Evolutionary conservation across 2,888 invertebrate species (phyloP).

Genomic region (Polydrusus pterygomalis): DNA sequence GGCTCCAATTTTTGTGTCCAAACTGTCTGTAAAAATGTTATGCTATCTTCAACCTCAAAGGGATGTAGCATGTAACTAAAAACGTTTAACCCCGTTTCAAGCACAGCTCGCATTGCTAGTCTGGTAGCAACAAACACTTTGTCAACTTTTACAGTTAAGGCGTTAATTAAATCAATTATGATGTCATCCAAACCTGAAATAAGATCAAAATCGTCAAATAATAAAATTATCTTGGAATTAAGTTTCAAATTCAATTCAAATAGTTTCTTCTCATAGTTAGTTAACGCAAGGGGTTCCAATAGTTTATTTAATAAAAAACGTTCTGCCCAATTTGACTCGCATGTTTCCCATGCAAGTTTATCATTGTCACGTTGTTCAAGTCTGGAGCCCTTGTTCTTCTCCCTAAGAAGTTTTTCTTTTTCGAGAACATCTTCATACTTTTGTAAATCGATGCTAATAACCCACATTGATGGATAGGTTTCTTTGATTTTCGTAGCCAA

Average conservation of each 20-base stretch:
- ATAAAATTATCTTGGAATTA: neutral
- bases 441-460: constrained; percentile 19
- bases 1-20: neutral
- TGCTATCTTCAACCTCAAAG: neutral
- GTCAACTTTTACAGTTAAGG: neutral
- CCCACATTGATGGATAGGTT: neutral
- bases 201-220: constrained; percentile 24
- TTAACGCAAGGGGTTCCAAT: neutral
- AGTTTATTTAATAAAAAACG: constrained; percentile 9
- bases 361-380: neutral
- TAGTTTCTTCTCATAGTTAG: constrained; percentile 2
- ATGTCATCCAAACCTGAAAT: constrained; percentile 10
- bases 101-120: neutral
- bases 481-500: neutral
- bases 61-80: constrained; percentile 18
- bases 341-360: neutral
- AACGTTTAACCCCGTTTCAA: constrained; percentile 14
- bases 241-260: constrained; percentile 5
- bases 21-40: neutral
- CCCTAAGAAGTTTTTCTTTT: neutral
- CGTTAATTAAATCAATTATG: constrained; percentile 12
- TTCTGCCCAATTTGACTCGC: neutral
- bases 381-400: neutral
- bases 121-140: constrained; percentile 21
- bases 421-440: neutral